Base-by-base conservation (phyloP, 37 sponge, comb jelly and placozoan genomes). In the Crambe crambe region DNA sequence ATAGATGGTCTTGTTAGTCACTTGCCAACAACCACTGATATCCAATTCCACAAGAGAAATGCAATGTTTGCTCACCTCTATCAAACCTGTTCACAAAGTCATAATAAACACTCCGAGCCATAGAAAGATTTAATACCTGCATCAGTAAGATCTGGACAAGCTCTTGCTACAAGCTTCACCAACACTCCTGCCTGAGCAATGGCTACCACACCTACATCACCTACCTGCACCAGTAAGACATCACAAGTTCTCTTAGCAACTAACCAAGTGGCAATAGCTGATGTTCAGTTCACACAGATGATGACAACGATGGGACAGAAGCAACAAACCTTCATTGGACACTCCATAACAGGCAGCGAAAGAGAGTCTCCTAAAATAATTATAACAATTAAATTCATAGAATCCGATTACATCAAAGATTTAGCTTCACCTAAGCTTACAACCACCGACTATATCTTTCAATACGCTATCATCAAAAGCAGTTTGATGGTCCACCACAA, bases 201-300 rank as follows among this genome's bases (percentile, higher is more conserved):
- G 21, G 36, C n/a, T 42, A 42, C 18, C 37, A 89, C n/a, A 2
- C 84, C 84, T 0, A 32, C 68, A 79, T 89, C 89, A 56, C 80
- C 73, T 5, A 89, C 73, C 89, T 89, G n/a, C n/a, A n/a, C n/a
- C n/a, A 38, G 29, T 25, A 47, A 54, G 29, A 15, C 10, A 2
- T 42, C 17, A 54, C 23, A 54, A 73, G 44, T 3, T 39, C 30
- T 4, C 20, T 18, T 21, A 10, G 6, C 51, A 18, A 5, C 77
- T 60, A 22, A 81, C 87, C 43, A 80, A 74, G 39, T 80, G 67
- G 57, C 90, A 89, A 72, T 89, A 89, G 81, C 81, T 84, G 76
- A 89, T 42, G n/a, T 56, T 77, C 35, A 89, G 59, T 65, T 89
- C 68, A 2, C 56, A 25, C 23, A 89, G 75, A 1, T 57, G 39